phyloP scores from a whole-genome alignment of 2,888 invertebrate species.

The Eumerus sabulonum region DNA sequence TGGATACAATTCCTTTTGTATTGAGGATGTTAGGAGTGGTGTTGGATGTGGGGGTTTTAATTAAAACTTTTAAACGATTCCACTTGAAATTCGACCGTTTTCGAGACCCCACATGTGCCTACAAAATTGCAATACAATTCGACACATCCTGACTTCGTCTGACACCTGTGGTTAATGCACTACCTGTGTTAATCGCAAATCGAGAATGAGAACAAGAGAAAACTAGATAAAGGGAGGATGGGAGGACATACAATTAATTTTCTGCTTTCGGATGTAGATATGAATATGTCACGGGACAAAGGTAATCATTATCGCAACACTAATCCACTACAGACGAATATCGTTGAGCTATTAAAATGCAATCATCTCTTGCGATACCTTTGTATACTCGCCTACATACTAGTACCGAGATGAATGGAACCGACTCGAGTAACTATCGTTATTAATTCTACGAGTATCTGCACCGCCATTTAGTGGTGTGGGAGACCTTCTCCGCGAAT shows the following conservation, averaged over 20 bases:
- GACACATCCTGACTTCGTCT: slow-evolving; percentile 3
- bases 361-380: slow-evolving; percentile 56
- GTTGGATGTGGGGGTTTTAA: slow-evolving; percentile 50
- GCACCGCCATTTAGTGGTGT: no score
- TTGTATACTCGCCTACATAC: slow-evolving; percentile 55
- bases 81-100: slow-evolving; percentile 44
- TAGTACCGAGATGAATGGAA: slow-evolving; percentile 36
- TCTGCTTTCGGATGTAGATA: slow-evolving; percentile 31
- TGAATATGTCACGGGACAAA: slow-evolving; percentile 50
- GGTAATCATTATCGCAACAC: slow-evolving; percentile 64
- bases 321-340: slow-evolving; percentile 52
- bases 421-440: slow-evolving; percentile 51
- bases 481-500: slow-evolving; percentile 8
- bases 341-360: slow-evolving; percentile 63
- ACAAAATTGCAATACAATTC: slow-evolving; percentile 55
- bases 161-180: slow-evolving; percentile 13
- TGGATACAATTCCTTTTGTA: no score
- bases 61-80: slow-evolving; percentile 65
- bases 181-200: slow-evolving; percentile 34
- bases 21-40: background rate
- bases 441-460: slow-evolving; percentile 30
- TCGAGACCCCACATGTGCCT: slow-evolving; percentile 36
- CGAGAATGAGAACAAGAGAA: slow-evolving; percentile 32
- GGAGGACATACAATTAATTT: slow-evolving; percentile 62
- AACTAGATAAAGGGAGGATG: slow-evolving; percentile 33